Evolutionary conservation across 2,113 vertebrate species (phyloP), one percentile per base, ranked within the genome.

Genomic region (Datnioides undecimradiatus): DNA sequence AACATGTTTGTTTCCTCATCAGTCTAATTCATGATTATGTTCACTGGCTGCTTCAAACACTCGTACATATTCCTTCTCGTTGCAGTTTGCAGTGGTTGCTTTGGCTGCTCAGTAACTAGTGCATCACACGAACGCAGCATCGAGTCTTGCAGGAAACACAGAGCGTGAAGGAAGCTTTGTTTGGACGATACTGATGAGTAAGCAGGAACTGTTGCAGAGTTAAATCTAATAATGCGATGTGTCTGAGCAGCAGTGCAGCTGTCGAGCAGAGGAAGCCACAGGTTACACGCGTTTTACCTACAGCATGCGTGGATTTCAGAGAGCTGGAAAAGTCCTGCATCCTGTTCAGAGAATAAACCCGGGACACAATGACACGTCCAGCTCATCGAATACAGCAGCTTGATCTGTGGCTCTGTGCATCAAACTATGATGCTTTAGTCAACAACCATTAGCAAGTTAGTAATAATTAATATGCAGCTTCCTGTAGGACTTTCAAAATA

Each of bases 1-100:
- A 48, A 51, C 17, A 67, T 46, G 54, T 49, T 41, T 7, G 43
- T n/a, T n/a, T n/a, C n/a, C 55, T 74, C 38, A 46, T 60, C 31
- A n/a, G 11, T 14, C 52, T 19, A 33, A 48, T 43, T 48, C 16
- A 1, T 23, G 51, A 45, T 70, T 8, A 40, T 38, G 11, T 40
- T 1, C 8, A 27, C 7, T 13, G n/a, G 10, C 65, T 46, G 41
- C 25, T 41, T 41, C 40, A 41, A 41, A 45, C 43, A 19, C 6
- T 45, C 43, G 16, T 17, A 45, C 43, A 19, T 45, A 19, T 7
- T 46, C 19, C 45, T 12, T 19, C 2, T 46, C 7, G 19, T 21
- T 46, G 7, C 43, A 46, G 17, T 46, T 46, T 21, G 21, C 9
- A 48, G n/a, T 25, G n/a, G 48, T 21, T 51, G 48, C 3, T 25